phyloP scores from a whole-genome alignment of 2,888 invertebrate species.

The Octodonta nipae region DNA sequence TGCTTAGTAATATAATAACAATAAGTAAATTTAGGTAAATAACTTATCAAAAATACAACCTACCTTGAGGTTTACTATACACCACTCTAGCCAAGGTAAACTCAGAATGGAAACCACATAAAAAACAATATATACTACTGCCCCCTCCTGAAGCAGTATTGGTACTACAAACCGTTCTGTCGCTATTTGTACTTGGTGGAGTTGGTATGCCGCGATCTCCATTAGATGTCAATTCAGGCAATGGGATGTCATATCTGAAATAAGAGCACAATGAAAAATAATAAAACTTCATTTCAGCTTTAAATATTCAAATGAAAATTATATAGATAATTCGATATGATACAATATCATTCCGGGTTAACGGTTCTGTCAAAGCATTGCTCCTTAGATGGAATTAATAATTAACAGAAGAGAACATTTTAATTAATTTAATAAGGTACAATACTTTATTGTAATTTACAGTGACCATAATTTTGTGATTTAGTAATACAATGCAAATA shows the following conservation, averaged over 20 bases:
- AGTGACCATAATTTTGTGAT: too few relatives aligned
- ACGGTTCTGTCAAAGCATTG: too few relatives aligned
- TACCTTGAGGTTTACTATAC: conserved; percentile 47
- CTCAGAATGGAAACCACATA: conserved; percentile 79
- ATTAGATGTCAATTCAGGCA: conserved; percentile 39
- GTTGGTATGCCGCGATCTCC: conserved; percentile 61
- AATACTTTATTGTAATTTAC: too few relatives aligned
- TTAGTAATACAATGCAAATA: too few relatives aligned
- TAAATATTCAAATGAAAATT: too few relatives aligned
- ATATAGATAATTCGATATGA: too few relatives aligned
- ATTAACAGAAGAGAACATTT: too few relatives aligned
- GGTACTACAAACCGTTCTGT: conserved; percentile 45
- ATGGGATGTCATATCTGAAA: conserved; percentile 65
- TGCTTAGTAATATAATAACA: too few relatives aligned
- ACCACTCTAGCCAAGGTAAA: conserved; percentile 70
- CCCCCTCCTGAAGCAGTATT: conserved; percentile 54
- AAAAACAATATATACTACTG: conserved; percentile 77
- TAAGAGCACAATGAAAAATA: conserved; percentile 36
- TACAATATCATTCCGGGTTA: conserved; percentile 63
- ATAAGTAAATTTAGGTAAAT: background rate
- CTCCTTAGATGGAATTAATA: too few relatives aligned
- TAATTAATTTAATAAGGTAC: too few relatives aligned
- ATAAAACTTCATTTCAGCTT: too few relatives aligned
- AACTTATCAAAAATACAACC: conserved; percentile 6
- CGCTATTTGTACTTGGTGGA: conserved; percentile 63